Base-by-base conservation (phyloP, 2,888 invertebrate genomes). In the Aporophyla nigra region DNA sequence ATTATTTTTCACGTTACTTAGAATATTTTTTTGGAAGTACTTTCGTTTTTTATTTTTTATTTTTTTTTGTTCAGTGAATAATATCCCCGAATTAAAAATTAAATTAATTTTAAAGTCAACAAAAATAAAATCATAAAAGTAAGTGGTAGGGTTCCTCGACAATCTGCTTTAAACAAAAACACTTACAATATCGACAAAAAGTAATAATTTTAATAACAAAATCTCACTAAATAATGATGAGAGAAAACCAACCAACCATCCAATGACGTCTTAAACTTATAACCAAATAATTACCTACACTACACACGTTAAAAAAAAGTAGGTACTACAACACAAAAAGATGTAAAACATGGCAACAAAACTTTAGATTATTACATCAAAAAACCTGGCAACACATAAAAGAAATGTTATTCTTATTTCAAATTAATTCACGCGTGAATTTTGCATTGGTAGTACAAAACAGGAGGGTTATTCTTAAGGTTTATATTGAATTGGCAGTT, bases 351-450 rank as follows among this genome's bases (percentile, higher is more conserved):
- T 78, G 61, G 46, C 69, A 82, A 81, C 78, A 85, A 71, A 77
- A 59, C 73, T 74, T 62, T 71, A 88, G 88, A 88, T 89, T 90
- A 90, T 83, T 79, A 85, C 85, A 87, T 85, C 83, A 82, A 80
- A 85, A 77, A 76, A 80, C 72, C 69, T 81, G 76, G 82, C 85
- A 89, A 84, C 83, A 82, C 65, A 80, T 82, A 82, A 86, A 83
- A 81, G 88, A 87, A 87, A 87, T 81, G 82, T 87, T 87, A 86
- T 88, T 88, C 80, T 88, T 90, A 88, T 90, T 90, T 86, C 89
- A 92, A 94, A 94, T 94, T 92, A 93, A 93, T 91, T 94, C 93
- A 94, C 86, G 93, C 95, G 94, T 94, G 87, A 94, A 94, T 93
- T 93, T 92, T 87, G 89, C 90, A 90, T 92, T 89, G 87, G 83